Base-by-base conservation (phyloP, 2,113 vertebrate species). In the Pomatostomus ruficeps region DNA sequence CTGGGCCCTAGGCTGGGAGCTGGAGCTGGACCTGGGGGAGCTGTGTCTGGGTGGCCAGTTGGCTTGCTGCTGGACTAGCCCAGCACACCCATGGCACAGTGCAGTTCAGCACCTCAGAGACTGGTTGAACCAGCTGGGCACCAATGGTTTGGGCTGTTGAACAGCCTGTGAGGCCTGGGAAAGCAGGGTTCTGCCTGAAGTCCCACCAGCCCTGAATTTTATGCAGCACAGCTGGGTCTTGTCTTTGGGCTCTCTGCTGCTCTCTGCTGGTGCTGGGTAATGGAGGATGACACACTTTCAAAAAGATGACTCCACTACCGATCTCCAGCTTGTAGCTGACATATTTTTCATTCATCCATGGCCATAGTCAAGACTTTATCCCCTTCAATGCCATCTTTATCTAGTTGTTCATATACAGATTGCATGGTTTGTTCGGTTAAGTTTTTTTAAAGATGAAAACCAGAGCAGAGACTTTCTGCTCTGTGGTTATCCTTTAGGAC, bases 11-110 rank as follows among this genome's bases (percentile, higher is more conserved):
- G 51, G 21, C 36, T 80, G n/a, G n/a, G 49, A 59, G 36, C 57
- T 79, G 67, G 40, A 85, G 40, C 29, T 2, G 1, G 43, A 54
- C 20, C n/a, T 1, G 0, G 46, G 52, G 48, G 58, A 88, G 35
- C 40, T 86, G 17, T 5, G 1, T 14, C 54, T 70, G 11, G 51
- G 19, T 86, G 72, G 36, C 36, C 0, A 0, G 42, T 38, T 1
- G 1, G 31, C 65, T 86, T 0, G 0, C 55, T 73, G 59, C 45
- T 14, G 1, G n/a, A 26, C 42, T 40, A 40, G 59, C 45, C 51
- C 55, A 77, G 68, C 38, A 54, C 29, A 33, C 25, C 42, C 29
- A 25, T 2, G 6, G 33, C 65, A 65, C 31, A 14, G n/a, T 28
- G 31, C 24, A 43, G 77, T 15, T 46, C 4, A 7, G 6, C 43